These are phyloP conservation scores for Pelusios castaneus DNA, from an alignment of 2,113 vertebrate genomes.

Conservation along the genomic window DNA sequence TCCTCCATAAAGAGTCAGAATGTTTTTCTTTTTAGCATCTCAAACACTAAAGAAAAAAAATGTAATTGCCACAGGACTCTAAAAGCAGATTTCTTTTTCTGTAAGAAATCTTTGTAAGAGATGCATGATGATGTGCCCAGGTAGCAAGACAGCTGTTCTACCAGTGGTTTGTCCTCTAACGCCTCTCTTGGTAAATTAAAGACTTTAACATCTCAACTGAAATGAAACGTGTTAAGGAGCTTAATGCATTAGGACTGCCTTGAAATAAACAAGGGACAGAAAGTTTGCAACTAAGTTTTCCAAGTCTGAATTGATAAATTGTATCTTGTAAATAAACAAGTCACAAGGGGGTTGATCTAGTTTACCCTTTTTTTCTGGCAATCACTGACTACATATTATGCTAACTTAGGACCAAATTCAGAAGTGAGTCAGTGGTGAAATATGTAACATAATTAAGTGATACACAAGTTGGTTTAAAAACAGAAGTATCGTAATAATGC, in stretches of 20 bases:
- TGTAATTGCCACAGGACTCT: constrained; percentile 43
- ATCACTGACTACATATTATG: accelerated
- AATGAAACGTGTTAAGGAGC: neutral
- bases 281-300: neutral
- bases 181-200: constrained; percentile 37
- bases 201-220: neutral
- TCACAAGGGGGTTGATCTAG: neutral
- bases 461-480: neutral
- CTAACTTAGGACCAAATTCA: neutral
- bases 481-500: neutral
- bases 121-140: constrained; percentile 55
- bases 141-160: constrained; percentile 36
- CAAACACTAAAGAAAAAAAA: constrained; percentile 24
- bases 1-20: neutral
- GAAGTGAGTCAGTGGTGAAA: neutral
- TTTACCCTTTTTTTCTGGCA: neutral
- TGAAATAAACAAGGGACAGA: neutral
- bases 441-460: neutral
- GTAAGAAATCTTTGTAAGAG: constrained; percentile 25
- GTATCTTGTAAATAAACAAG: neutral
- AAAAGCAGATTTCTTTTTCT: constrained; percentile 49
- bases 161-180: constrained; percentile 34
- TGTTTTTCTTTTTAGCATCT: neutral
- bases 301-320: neutral
- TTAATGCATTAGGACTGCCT: neutral